Evolutionary conservation across 2,888 invertebrate species (phyloP), one percentile per base, ranked within the genome.

Genomic region (Orthonychiurus folsomi): DNA sequence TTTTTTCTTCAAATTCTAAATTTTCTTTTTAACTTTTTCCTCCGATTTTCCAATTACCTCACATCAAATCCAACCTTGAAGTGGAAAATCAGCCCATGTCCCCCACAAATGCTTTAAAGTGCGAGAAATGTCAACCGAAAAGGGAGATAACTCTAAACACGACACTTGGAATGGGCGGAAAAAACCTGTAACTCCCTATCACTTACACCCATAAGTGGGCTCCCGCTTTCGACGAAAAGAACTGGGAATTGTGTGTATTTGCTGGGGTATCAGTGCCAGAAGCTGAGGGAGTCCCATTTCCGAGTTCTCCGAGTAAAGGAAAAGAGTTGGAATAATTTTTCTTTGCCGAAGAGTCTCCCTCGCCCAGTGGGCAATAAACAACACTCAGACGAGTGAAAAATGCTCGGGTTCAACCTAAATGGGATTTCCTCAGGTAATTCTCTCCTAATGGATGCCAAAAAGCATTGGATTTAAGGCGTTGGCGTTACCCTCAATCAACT

Each of bases 381-480:
- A 63, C 59, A 57, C 59, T 25, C 23, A 62, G 61, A 27, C 61
- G 28, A n/a, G 66, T 61, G 61, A 63, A 63, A 66, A 66, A 61
- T 66, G 57, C 54, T 37, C 26, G 56, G 61, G 66, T 66, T 66
- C 23, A 63, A 54, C 59, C 50, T 59, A 60, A 66, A 66, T 66
- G 66, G 66, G 66, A 63, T 66, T 63, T 66, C 48, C 63, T 56
- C 61, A 66, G 66, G 66, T 66, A 66, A 66, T 66, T 66, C 66
- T 59, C 28, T n/a, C 52, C 56, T 66, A 66, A 66, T 66, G 66
- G 66, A 63, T 60, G 60, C 63, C 63, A 66, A 62, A 66, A 63
- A 66, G 63, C 66, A 63, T 61, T 63, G 61, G 63, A 65, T 63
- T 63, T 63, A 63, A 52, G 63, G 66, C 66, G 63, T 66, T 63